These are phyloP conservation scores for Camptogramma bilineatum DNA, from an alignment of 2,888 invertebrate species.

Conservation along the genomic window DNA sequence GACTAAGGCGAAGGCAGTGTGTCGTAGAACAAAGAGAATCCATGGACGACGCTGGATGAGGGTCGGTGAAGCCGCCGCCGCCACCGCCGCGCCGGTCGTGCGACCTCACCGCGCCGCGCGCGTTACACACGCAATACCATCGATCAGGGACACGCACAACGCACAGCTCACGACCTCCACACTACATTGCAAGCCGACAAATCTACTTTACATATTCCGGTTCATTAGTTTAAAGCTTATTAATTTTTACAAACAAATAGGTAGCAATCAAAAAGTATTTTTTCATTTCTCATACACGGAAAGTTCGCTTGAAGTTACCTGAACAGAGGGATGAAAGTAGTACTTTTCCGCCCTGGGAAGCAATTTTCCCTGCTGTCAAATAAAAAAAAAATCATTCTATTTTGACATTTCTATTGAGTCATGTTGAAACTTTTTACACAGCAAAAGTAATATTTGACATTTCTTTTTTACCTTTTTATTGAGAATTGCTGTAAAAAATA, in stretches of 20 bases:
- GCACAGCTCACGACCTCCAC: conserved; percentile 59
- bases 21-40: conserved; percentile 68
- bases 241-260: neutral
- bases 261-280: too few relatives aligned
- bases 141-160: conserved; percentile 46
- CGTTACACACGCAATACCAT: conserved; percentile 63
- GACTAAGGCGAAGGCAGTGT: conserved; percentile 59
- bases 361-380: too few relatives aligned
- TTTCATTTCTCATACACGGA: too few relatives aligned
- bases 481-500: too few relatives aligned
- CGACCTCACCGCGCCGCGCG: conserved; percentile 61
- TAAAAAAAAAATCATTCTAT: too few relatives aligned
- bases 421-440: too few relatives aligned
- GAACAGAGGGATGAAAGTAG: too few relatives aligned
- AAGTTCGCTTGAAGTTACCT: too few relatives aligned
- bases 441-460: too few relatives aligned
- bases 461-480: too few relatives aligned
- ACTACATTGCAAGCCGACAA: conserved; percentile 58
- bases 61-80: conserved; percentile 49
- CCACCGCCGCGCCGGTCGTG: conserved; percentile 46
- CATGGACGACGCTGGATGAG: conserved; percentile 61
- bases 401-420: too few relatives aligned
- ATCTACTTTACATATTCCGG: conserved; percentile 66
- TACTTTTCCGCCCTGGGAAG: too few relatives aligned
- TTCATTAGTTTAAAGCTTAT: conserved; percentile 26